Evolutionary conservation across 2,113 vertebrate species (phyloP).

Genomic region (Macaca mulatta): DNA sequence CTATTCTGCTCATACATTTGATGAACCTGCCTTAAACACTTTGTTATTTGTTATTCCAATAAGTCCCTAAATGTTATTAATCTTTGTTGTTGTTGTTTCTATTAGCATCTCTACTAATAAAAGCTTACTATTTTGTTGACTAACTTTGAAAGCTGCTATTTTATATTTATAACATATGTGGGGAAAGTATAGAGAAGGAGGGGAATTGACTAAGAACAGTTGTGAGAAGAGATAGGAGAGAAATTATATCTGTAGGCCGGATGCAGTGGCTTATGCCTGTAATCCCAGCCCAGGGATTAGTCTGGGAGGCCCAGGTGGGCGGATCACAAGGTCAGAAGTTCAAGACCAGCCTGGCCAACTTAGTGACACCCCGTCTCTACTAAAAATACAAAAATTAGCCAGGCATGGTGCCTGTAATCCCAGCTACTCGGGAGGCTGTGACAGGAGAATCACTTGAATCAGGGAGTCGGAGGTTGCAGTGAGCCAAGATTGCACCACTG

Average conservation of each 20-base stretch:
- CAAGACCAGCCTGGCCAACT: too few relatives aligned
- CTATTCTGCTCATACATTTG: not conserved
- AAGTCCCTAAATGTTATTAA: not conserved
- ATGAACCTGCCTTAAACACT: not conserved
- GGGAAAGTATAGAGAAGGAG: not conserved
- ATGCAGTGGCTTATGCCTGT: too few relatives aligned
- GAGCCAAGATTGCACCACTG: too few relatives aligned
- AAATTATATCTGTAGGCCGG: not conserved
- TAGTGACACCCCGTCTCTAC: too few relatives aligned
- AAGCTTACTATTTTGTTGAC: constrained; percentile 23
- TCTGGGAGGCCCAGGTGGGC: too few relatives aligned
- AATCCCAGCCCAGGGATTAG: too few relatives aligned
- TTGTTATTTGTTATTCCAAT: not conserved
- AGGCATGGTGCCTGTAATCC: too few relatives aligned
- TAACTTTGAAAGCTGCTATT: not conserved
- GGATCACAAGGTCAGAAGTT: too few relatives aligned
- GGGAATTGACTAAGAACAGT: not conserved
- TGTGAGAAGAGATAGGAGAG: not conserved
- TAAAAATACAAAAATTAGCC: too few relatives aligned
- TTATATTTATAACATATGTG: not conserved
- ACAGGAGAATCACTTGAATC: too few relatives aligned
- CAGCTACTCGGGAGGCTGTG: too few relatives aligned
- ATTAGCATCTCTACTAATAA: constrained; percentile 8
- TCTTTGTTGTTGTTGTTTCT: not conserved
- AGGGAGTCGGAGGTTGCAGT: too few relatives aligned